Percentiles rank a stretch among this genome's conserved stretches.
Evolutionary conservation across 2,888 invertebrate species (phyloP).

Genomic region (Agriopis aurantiaria): DNA sequence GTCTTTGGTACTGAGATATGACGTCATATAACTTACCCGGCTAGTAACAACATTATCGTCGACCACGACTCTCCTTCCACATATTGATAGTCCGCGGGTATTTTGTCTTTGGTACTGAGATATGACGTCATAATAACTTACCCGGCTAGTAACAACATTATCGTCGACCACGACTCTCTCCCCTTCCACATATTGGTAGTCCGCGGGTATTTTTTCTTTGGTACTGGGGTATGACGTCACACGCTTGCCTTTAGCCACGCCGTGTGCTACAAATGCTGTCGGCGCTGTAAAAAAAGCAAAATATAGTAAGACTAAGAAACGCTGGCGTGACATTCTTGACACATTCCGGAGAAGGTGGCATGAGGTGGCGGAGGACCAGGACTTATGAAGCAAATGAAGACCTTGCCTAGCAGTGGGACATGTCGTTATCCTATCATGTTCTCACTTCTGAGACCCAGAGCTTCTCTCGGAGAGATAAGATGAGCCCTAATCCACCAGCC

Average conservation of each 20-base stretch:
- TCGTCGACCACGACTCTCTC: constrained; percentile 90
- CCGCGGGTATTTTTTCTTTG: constrained; percentile 90
- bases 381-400: too few relatives aligned
- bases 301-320: background rate
- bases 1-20: constrained; percentile 94
- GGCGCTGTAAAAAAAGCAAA: constrained; percentile 88
- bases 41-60: too few relatives aligned
- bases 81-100: too few relatives aligned
- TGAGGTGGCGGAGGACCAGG: too few relatives aligned
- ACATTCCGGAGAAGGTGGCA: too few relatives aligned
- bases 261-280: constrained; percentile 93
- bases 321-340: too few relatives aligned
- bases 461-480: too few relatives aligned
- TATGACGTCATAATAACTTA: constrained; percentile 68
- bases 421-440: too few relatives aligned
- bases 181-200: constrained; percentile 89
- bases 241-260: constrained; percentile 91
- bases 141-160: constrained; percentile 92
- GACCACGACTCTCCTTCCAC: too few relatives aligned
- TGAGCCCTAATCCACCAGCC: too few relatives aligned
- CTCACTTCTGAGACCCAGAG: too few relatives aligned
- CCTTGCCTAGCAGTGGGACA: too few relatives aligned
- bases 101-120: background rate
- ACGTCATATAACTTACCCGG: constrained; percentile 87
- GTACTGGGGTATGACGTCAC: constrained; percentile 97